phyloP scores from a whole-genome alignment of 2,113 vertebrate species.

The human region DNA sequence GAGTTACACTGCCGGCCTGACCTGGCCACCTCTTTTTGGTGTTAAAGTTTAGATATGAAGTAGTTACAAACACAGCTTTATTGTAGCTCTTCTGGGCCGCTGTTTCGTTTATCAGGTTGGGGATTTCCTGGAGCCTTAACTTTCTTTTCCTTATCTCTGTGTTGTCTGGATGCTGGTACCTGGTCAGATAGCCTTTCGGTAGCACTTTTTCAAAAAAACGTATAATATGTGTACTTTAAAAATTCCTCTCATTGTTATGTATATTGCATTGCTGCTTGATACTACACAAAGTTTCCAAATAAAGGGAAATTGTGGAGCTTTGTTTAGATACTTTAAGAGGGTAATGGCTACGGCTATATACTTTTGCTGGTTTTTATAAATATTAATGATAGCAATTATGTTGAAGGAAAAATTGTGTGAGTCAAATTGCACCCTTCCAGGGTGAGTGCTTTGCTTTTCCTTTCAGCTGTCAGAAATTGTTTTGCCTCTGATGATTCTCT shows the following conservation, averaged over 20 bases:
- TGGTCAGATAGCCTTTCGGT: not conserved
- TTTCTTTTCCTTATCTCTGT: not conserved
- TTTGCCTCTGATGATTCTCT: slow-evolving; percentile 39
- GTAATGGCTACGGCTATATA: not conserved
- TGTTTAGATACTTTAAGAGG: slow-evolving; percentile 20
- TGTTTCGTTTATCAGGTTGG: not conserved
- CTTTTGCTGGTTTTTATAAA: slow-evolving; percentile 14
- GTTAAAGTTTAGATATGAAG: not conserved
- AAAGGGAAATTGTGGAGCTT: not conserved
- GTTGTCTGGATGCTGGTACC: not conserved
- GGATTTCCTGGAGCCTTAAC: not conserved
- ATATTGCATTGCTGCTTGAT: not conserved
- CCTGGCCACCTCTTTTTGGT: not conserved
- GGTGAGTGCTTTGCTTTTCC: not conserved
- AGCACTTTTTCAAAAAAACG: not conserved
- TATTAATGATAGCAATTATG: not conserved
- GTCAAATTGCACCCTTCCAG: not conserved
- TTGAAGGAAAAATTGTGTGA: not conserved
- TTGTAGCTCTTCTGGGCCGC: not conserved
- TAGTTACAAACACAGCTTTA: not conserved
- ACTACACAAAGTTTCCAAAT: not conserved
- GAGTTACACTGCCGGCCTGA: not conserved
- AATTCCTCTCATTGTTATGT: not conserved
- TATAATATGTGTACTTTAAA: not conserved
- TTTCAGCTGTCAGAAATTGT: not conserved